Evolutionary conservation across 2,888 invertebrate genomes (phyloP).

Genomic region (Hecatera dysodea): DNA sequence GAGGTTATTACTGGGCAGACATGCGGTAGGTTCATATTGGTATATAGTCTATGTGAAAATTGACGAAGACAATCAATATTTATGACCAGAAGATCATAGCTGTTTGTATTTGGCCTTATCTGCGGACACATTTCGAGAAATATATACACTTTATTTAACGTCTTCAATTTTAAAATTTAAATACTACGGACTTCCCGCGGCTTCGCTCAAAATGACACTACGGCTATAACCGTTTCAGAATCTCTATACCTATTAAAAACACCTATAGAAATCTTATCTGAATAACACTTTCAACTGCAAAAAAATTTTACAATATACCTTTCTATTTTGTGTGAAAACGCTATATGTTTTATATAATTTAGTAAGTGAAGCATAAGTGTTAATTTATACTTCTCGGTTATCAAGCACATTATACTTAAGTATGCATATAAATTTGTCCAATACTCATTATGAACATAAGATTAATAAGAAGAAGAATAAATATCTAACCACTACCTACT

Average conservation of each 20-base stretch:
- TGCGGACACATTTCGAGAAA: slow-evolving; percentile 11
- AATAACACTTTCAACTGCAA: not conserved
- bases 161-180: slow-evolving; percentile 27
- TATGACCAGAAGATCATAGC: slow-evolving; percentile 31
- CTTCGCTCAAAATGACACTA: slow-evolving; percentile 19
- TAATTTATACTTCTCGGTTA: not conserved
- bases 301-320: not conserved
- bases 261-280: not conserved
- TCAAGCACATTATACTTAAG: slow-evolving; percentile 12
- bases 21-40: slow-evolving; percentile 43
- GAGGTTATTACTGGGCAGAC: slow-evolving; percentile 62
- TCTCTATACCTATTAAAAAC: not conserved
- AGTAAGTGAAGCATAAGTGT: not conserved
- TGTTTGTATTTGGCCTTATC: slow-evolving; percentile 21
- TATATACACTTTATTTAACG: slow-evolving; percentile 20
- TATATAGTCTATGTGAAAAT: slow-evolving; percentile 43
- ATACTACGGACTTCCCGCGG: slow-evolving; percentile 15
- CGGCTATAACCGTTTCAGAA: slow-evolving; percentile 7
- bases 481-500: slow-evolving; percentile 15
- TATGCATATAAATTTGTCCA: slow-evolving; percentile 40
- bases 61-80: slow-evolving; percentile 53
- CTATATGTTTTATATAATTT: not conserved
- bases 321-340: not conserved
- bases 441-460: slow-evolving; percentile 16
- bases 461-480: slow-evolving; percentile 26